Percentiles rank a stretch among this genome's conserved stretches.
Evolutionary conservation across 2,797 vertebrate genomes (phyloP).

Genomic region (Ptychobarbus kaznakovi): DNA sequence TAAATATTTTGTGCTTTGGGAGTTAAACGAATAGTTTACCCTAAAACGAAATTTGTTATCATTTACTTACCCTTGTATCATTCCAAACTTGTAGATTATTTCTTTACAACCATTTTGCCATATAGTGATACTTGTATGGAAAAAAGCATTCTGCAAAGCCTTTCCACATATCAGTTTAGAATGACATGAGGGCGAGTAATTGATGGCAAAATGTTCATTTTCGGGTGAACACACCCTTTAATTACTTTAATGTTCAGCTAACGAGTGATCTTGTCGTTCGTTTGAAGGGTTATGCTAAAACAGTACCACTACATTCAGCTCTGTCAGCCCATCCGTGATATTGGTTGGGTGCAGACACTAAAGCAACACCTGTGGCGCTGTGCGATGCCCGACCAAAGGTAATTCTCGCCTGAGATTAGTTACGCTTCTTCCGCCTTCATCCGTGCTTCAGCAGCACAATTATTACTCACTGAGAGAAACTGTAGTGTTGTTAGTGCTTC

Average conservation of each 20-base stretch:
- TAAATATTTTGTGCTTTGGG: constrained; percentile 8
- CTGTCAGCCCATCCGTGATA: constrained; percentile 86
- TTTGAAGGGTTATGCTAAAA: constrained; percentile 87
- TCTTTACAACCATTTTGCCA: neutral
- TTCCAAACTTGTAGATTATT: constrained; percentile 1
- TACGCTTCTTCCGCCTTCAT: constrained; percentile 67
- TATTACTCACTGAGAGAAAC: neutral
- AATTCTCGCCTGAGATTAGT: constrained; percentile 63
- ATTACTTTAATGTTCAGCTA: constrained; percentile 67
- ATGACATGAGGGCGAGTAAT: neutral
- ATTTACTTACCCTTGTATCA: neutral
- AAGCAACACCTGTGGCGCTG: constrained; percentile 87
- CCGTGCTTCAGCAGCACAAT: constrained; percentile 57
- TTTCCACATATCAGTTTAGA: constrained; percentile 1
- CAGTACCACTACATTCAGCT: constrained; percentile 88
- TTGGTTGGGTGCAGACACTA: constrained; percentile 87
- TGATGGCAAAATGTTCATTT: neutral
- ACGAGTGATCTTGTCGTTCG: constrained; percentile 82
- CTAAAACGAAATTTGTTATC: neutral
- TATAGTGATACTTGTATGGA: neutral
- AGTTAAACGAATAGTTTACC: constrained; percentile 11
- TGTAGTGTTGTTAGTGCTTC: constrained; percentile 6
- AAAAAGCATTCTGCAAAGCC: neutral
- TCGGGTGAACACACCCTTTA: constrained; percentile 4
- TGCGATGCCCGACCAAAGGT: constrained; percentile 82